Conservation (phyloP, 2,888 invertebrate species). For the Pediacus dermestoides region DNA sequence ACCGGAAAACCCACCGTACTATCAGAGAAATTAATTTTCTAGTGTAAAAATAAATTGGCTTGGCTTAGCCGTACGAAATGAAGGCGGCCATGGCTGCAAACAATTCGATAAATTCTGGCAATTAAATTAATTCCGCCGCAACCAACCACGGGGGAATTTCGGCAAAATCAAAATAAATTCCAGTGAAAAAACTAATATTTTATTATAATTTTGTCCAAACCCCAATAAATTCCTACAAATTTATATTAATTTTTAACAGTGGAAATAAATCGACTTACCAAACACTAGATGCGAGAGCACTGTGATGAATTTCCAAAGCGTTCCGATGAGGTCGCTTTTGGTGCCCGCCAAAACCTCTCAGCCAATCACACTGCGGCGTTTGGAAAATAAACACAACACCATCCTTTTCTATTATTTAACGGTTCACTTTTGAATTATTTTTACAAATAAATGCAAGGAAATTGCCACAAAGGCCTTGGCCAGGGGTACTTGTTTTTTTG, state of each 20-base stretch:
- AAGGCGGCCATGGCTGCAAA: conserved; percentile 44
- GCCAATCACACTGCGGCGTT: conserved; percentile 35
- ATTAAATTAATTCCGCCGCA: conserved; percentile 41
- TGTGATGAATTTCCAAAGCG: conserved; percentile 37
- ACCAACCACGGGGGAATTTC: conserved; percentile 28
- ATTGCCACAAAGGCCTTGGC: too few relatives aligned
- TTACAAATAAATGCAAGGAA: conserved; percentile 15
- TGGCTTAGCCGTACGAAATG: conserved; percentile 32
- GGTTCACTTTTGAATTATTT: conserved; percentile 28
- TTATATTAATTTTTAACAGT: conserved; percentile 44
- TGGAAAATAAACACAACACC: conserved; percentile 33
- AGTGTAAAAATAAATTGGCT: conserved; percentile 27
- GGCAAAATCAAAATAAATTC: conserved; percentile 40
- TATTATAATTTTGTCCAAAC: conserved; percentile 33
- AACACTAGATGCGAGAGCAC: conserved; percentile 24
- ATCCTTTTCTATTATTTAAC: conserved; percentile 31
- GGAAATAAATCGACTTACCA: conserved; percentile 39
- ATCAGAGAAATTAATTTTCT: conserved; percentile 44
- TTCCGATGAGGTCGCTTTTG: conserved; percentile 43
- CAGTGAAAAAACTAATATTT: conserved; percentile 47
- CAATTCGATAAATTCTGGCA: conserved; percentile 40
- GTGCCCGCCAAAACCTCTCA: conserved; percentile 44
- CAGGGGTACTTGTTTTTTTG: too few relatives aligned
- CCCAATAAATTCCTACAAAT: conserved; percentile 42
- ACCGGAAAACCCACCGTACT: conserved; percentile 16